Evolutionary conservation across 2,797 vertebrate species (phyloP).

Genomic region (Pteropus rufus): DNA sequence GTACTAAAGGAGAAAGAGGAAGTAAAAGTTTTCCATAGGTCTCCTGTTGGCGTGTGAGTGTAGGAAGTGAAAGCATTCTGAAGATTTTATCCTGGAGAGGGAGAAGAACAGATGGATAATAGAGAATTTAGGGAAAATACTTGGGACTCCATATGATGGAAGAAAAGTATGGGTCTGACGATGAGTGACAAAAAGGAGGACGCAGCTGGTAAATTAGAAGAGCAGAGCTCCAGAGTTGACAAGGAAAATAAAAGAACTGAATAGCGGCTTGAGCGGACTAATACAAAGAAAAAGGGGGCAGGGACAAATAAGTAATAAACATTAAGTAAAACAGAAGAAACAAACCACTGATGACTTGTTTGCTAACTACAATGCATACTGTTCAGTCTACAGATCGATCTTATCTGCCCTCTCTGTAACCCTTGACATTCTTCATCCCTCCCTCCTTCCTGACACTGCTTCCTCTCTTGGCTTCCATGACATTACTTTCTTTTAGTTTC

Average conservation of each 20-base stretch:
- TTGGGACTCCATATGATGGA: background rate
- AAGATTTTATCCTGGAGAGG: background rate
- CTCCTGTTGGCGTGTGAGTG: background rate
- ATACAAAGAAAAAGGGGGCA: background rate
- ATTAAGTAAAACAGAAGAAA: constrained; percentile 11
- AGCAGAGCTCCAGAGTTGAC: background rate
- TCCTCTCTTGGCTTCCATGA: background rate
- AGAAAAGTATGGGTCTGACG: background rate
- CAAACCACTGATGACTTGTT: background rate
- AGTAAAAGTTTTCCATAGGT: background rate
- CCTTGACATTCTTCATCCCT: background rate
- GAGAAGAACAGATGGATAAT: background rate
- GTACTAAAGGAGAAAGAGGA: background rate
- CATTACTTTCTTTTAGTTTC: background rate
- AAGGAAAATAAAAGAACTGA: background rate
- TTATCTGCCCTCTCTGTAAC: background rate
- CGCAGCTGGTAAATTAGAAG: background rate
- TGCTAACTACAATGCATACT: background rate
- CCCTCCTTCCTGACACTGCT: background rate
- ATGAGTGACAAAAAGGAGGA: background rate
- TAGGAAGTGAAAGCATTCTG: background rate
- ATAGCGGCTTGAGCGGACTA: background rate
- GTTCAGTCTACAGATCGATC: background rate
- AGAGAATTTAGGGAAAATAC: background rate
- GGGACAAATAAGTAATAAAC: background rate